A percentile compares a stretch with the other conserved stretches of the same genome.
These are phyloP conservation scores for Gymnogyps californianus DNA, from an alignment of 2,113 vertebrate genomes.

Conservation along the genomic window DNA sequence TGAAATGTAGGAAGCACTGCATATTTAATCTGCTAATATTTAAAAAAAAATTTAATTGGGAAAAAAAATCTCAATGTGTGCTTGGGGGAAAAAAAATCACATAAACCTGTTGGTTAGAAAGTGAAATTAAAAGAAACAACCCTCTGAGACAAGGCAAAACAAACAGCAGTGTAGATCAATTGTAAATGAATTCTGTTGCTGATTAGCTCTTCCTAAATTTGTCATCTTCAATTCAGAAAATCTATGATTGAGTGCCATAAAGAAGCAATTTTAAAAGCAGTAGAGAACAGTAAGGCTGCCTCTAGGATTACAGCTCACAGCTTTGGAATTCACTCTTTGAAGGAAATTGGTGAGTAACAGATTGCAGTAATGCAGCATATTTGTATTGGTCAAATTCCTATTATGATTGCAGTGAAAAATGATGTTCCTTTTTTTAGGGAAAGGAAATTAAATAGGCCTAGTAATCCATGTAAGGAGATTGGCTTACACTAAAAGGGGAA, in stretches of 20 bases:
- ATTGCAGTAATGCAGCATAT: not conserved
- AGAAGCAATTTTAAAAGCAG: constrained; percentile 25
- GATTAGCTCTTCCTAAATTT: constrained; percentile 7
- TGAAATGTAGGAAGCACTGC: not conserved
- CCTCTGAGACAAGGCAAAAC: not conserved
- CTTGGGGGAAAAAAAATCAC: not conserved
- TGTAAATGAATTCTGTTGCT: not conserved
- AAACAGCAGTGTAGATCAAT: not conserved
- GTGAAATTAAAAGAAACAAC: not conserved
- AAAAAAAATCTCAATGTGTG: not conserved
- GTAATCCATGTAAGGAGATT: not conserved
- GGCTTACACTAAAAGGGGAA: not conserved
- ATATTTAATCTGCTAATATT: not conserved
- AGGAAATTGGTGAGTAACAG: not conserved
- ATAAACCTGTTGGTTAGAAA: not conserved
- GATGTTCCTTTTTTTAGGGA: not conserved
- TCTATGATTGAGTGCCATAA: not conserved
- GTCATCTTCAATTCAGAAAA: not conserved
- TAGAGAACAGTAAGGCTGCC: not conserved
- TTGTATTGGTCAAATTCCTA: constrained; percentile 14
- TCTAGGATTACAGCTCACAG: not conserved
- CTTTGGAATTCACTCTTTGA: not conserved
- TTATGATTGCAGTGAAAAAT: constrained; percentile 17
- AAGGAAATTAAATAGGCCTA: constrained; percentile 11
- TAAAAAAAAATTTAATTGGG: not conserved